Percentiles rank a stretch among this genome's conserved stretches.
Evolutionary conservation across 1,140 invertebrate genomes (phyloP).

Genomic region (Orius insidiosus): DNA sequence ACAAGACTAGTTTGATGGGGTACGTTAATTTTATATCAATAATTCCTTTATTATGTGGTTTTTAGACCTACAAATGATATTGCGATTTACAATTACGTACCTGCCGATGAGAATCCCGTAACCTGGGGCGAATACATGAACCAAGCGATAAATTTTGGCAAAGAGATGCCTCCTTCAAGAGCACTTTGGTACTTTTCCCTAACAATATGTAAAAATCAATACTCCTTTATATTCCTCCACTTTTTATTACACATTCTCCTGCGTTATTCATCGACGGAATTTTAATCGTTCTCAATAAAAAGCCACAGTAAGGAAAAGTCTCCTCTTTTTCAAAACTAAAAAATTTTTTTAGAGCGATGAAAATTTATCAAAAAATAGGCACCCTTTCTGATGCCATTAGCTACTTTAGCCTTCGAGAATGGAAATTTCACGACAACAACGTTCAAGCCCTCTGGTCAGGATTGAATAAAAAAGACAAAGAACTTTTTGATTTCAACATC

Average conservation of each 20-base stretch:
- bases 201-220: not conserved
- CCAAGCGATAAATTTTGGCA: not conserved
- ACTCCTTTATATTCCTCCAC: not conserved
- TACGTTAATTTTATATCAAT: conserved; percentile 11
- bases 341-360: conserved; percentile 39
- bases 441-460: conserved; percentile 36
- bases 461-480: conserved; percentile 39
- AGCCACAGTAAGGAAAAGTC: conserved; percentile 7
- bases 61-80: conserved; percentile 22
- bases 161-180: not conserved
- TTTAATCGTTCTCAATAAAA: conserved; percentile 1
- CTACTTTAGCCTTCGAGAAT: conserved; percentile 51
- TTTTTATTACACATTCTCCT: conserved; percentile 5
- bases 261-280: conserved; percentile 8
- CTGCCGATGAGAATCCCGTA: conserved; percentile 42
- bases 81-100: conserved; percentile 53
- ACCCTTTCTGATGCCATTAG: conserved; percentile 52
- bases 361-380: conserved; percentile 53
- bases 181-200: conserved; percentile 7
- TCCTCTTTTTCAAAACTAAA: not conserved
- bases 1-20: conserved; percentile 30
- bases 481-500: conserved; percentile 51
- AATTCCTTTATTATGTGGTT: conserved; percentile 1
- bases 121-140: conserved; percentile 41
- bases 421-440: conserved; percentile 52